Percentiles rank a stretch among this genome's conserved stretches.
These are phyloP conservation scores for Bufotes viridis DNA, from an alignment of 2,797 vertebrate genomes.

Conservation along the genomic window DNA sequence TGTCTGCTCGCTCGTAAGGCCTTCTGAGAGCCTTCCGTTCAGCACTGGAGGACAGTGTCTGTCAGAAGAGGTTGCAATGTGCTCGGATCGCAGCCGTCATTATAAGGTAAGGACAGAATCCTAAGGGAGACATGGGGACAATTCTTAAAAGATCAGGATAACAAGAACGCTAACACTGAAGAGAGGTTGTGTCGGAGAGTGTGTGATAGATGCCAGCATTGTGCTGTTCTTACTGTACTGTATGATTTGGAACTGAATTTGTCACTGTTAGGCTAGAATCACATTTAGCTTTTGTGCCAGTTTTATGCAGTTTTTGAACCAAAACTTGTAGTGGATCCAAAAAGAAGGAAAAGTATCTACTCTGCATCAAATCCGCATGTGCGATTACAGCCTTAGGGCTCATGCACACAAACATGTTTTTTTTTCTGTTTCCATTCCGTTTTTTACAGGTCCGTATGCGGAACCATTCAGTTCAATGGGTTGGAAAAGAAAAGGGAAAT, in stretches of 20 bases:
- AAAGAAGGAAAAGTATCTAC: no score
- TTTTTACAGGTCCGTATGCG: no score
- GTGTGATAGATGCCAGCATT: background rate
- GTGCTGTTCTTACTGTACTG: background rate
- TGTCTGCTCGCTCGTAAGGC: background rate
- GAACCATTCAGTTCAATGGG: no score
- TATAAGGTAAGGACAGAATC: background rate
- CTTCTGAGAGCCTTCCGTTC: constrained; percentile 10
- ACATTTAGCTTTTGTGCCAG: no score
- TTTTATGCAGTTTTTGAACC: no score
- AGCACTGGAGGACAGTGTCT: constrained; percentile 2
- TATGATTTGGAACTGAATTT: background rate
- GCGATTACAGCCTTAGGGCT: no score
- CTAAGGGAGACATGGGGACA: background rate
- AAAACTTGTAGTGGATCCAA: no score
- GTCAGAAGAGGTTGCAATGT: constrained; percentile 5
- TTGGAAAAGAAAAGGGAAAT: no score
- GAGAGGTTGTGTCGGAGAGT: background rate
- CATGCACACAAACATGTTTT: no score
- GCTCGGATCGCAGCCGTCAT: background rate
- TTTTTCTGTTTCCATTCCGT: no score
- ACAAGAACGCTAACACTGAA: background rate
- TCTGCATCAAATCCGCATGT: no score
- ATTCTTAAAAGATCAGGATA: background rate
- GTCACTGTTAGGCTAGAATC: background rate